Conservation (phyloP, 2,113 vertebrate species). For the Pollachius pollachius region DNA sequence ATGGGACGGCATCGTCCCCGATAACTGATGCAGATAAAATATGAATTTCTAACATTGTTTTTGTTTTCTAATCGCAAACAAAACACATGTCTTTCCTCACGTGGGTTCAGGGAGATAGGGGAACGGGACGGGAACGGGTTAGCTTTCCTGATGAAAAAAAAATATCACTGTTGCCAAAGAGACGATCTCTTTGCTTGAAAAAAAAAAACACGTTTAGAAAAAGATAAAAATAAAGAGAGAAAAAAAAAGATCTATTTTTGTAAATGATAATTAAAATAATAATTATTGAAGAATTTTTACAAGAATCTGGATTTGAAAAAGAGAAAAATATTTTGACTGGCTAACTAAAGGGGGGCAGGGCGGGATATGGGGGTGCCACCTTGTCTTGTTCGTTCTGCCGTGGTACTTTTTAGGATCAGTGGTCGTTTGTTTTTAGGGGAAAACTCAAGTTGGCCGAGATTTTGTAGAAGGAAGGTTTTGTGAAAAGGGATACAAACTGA, state of each 20-base stretch:
- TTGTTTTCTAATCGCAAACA: constrained; percentile 97
- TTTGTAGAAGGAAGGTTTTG: constrained; percentile 97
- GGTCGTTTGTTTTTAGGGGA: constrained; percentile 93
- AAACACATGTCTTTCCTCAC: constrained; percentile 92
- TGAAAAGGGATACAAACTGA: constrained; percentile 80
- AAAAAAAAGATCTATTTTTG: constrained; percentile 99
- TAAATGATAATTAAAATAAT: constrained; percentile 92
- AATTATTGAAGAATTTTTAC: constrained; percentile 99
- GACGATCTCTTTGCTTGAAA: constrained; percentile 99
- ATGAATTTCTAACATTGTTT: constrained; percentile 81
- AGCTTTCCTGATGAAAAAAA: constrained; percentile 90
- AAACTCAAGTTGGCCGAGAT: constrained; percentile 92
- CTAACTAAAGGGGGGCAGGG: constrained; percentile 91
- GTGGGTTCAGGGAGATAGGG: constrained; percentile 86
- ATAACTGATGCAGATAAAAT: constrained; percentile 75
- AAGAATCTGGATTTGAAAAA: constrained; percentile 99
- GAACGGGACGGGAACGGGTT: constrained; percentile 83
- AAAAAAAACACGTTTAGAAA: constrained; percentile 98
- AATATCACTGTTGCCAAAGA: constrained; percentile 99
- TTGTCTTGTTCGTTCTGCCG: constrained; percentile 99
- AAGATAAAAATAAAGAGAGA: constrained; percentile 87
- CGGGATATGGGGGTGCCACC: constrained; percentile 84
- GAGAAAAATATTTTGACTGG: constrained; percentile 99
- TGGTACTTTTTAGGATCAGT: constrained; percentile 99
- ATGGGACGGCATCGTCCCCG: constrained; percentile 82